Conservation (phyloP, 2,797 vertebrate genomes). For the Sebastes melanostomus region DNA sequence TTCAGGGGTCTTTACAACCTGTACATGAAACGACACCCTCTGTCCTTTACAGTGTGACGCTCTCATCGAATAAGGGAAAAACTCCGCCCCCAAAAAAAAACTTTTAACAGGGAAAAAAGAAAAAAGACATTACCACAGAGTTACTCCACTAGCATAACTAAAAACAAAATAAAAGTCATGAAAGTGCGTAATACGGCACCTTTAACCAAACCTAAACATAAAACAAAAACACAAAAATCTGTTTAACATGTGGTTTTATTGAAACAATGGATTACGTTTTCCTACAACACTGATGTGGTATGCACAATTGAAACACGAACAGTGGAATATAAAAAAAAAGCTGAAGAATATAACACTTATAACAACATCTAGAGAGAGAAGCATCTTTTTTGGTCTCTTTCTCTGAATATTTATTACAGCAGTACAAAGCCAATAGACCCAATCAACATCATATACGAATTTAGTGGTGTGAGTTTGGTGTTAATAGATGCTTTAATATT, state of each 20-base stretch:
- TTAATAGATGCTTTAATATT: conserved; percentile 11
- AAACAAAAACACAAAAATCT: conserved; percentile 4
- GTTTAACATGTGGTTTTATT: conserved; percentile 72
- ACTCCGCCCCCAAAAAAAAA: too few species aligned
- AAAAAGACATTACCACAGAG: background rate
- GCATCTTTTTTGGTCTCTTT: background rate
- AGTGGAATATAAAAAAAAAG: conserved; percentile 42
- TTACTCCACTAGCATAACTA: background rate
- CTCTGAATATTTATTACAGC: conserved; percentile 34
- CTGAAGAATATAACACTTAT: conserved; percentile 23
- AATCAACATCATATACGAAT: background rate
- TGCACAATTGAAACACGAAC: conserved; percentile 36
- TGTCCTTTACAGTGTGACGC: too few species aligned
- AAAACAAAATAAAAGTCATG: background rate
- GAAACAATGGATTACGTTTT: conserved; percentile 66
- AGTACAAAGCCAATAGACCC: conserved; percentile 30
- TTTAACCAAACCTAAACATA: background rate
- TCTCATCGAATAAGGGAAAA: too few species aligned
- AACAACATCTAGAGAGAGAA: conserved; percentile 13
- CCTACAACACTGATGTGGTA: conserved; percentile 56
- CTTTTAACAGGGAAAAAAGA: too few species aligned
- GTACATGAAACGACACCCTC: too few species aligned
- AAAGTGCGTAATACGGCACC: background rate
- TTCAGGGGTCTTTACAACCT: too few species aligned
- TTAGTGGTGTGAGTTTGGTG: conserved; percentile 5